Base-by-base conservation (phyloP, 2,888 invertebrate species). In the Hirtodrosophila trivittata region DNA sequence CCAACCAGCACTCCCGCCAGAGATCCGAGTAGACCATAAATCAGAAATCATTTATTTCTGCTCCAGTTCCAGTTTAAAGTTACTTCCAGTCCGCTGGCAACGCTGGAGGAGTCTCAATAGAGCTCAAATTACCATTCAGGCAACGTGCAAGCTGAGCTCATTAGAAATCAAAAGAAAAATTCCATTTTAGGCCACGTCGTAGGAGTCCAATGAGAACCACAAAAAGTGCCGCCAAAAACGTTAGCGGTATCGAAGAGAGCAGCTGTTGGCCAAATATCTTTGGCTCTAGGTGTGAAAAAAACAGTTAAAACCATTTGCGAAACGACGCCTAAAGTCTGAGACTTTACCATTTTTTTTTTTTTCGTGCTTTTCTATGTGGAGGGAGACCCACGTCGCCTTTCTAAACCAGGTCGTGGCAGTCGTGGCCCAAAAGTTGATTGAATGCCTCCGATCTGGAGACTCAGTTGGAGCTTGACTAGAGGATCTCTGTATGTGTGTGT, bases 391-490 rank as follows among this genome's bases (percentile, higher is more conserved):
- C 35, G 60, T 59, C 57, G 66, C 77, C 83, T 77, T 82, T 77
- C 83, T 78, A 77, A 77, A 66, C 64, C 81, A 63, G 45, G 54
- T 71, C 66, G 59, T 38, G 33, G 54, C 30, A 66, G 57, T 84
- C 80, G 81, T 66, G 70, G 78, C 70, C 33, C 45, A 52, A 59
- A 37, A 68, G 68, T 62, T 81, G 84, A 86, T 80, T 81, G 84
- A 80, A 80, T 71, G 83, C 67, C 62, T 38, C 26, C 16, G 25
- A 52, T 28, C 52, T 50, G 49, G 35, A 26, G 43, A 50, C 55
- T 42, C 21, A 9, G 50, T 25, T 42, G 50, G 56, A 21, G 38
- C 47, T 42, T 52, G 60, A 18, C 37, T 54, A 33, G 56, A 37
- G 60, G 60, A 54, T 39, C 37, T 21, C 18, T 21, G 39, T 39